phyloP scores from a whole-genome alignment of 2,888 invertebrate genomes.

The Ennomos quercinarius region DNA sequence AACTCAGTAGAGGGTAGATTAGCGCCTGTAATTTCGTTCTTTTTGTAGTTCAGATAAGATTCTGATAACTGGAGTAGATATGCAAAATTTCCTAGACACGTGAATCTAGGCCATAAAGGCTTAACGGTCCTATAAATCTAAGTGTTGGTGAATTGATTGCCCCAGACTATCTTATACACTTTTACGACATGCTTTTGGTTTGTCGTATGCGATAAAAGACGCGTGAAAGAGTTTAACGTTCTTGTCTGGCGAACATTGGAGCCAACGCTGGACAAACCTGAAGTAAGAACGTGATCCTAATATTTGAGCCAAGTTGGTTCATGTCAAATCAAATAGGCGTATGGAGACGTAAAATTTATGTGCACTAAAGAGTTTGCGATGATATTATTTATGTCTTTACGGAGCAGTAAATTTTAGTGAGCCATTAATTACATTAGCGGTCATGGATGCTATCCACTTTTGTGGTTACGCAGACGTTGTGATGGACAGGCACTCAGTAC shows the following conservation, averaged over 20 bases:
- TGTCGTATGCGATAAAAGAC: constrained; percentile 36
- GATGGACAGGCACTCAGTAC: too few relatives aligned
- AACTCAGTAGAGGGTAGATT: too few relatives aligned
- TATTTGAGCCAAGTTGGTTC: constrained; percentile 19
- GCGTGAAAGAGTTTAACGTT: constrained; percentile 38
- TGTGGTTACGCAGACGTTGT: too few relatives aligned
- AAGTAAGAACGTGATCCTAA: constrained; percentile 14
- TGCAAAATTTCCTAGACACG: constrained; percentile 15
- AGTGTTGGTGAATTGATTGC: constrained; percentile 62
- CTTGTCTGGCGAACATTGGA: constrained; percentile 16
- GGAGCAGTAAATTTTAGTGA: constrained; percentile 29
- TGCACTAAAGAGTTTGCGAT: constrained; percentile 28
- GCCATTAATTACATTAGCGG: constrained; percentile 22
- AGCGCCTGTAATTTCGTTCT: too few relatives aligned
- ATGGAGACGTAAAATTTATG: constrained; percentile 35
- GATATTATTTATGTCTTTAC: constrained; percentile 29
- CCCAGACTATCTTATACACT: constrained; percentile 55
- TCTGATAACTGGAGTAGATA: background rate
- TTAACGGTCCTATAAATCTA: constrained; percentile 56
- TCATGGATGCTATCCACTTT: background rate
- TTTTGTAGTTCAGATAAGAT: too few relatives aligned
- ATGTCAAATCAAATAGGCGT: constrained; percentile 31
- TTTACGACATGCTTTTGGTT: constrained; percentile 52
- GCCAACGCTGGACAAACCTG: constrained; percentile 14
- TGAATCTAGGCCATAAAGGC: constrained; percentile 29